phyloP scores from a whole-genome alignment of 2,888 invertebrate species.

The Drosophila bunnanda region DNA sequence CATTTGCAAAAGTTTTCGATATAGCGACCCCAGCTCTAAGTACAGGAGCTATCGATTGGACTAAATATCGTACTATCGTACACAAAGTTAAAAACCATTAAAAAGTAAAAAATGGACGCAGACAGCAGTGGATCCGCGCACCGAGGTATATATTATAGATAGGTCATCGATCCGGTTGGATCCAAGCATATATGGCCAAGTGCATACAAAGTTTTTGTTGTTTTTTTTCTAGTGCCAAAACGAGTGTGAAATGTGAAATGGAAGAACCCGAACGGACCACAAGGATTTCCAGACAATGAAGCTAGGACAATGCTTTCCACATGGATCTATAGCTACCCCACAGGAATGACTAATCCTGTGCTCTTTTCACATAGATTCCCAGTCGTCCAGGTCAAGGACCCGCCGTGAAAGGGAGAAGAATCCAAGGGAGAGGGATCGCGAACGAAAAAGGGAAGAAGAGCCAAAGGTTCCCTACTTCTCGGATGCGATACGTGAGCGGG shows the following conservation, averaged over 20 bases:
- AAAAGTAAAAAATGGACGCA: slow-evolving; percentile 57
- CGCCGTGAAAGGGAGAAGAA: slow-evolving; percentile 23
- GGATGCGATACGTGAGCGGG: slow-evolving; percentile 55
- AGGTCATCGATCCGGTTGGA: neutral
- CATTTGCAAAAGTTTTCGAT: neutral
- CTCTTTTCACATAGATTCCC: slow-evolving; percentile 25
- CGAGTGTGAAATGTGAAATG: slow-evolving; percentile 50
- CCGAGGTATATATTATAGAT: slow-evolving; percentile 50
- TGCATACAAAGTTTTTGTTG: slow-evolving; percentile 60
- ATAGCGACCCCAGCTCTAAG: neutral
- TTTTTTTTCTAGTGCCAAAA: slow-evolving; percentile 71
- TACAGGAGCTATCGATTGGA: neutral
- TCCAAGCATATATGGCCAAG: slow-evolving; percentile 21
- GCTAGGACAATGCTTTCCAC: slow-evolving; percentile 7
- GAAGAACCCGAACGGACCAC: slow-evolving; percentile 15
- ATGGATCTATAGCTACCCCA: neutral
- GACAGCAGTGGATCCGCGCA: slow-evolving; percentile 59
- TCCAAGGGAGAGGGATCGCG: slow-evolving; percentile 1
- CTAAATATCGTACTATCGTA: neutral
- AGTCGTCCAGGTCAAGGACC: slow-evolving; percentile 13
- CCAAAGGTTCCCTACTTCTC: slow-evolving; percentile 64
- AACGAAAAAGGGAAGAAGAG: slow-evolving; percentile 19
- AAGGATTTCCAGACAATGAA: slow-evolving; percentile 9
- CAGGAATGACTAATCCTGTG: slow-evolving; percentile 8
- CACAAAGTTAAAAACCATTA: slow-evolving; percentile 2